Conservation (phyloP, 2,888 invertebrate species). For the Drosophila diplacantha region DNA sequence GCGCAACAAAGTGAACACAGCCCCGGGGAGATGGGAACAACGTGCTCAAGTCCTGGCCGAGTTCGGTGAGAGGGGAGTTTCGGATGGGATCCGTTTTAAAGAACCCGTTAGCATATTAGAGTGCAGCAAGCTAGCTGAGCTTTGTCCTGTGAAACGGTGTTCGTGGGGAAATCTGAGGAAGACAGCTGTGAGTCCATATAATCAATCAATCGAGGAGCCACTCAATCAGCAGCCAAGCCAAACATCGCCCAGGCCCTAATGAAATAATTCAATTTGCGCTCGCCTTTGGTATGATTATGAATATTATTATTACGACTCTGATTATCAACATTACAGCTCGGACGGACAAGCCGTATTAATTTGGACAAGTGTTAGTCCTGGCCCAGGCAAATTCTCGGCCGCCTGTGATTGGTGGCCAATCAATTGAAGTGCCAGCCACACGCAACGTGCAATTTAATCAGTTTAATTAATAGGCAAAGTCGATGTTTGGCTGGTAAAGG, state of each 20-base stretch:
- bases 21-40: conserved; percentile 39
- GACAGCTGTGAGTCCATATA: conserved; percentile 8
- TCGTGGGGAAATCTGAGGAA: background rate
- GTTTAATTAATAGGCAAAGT: conserved; percentile 62
- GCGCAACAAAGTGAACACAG: conserved; percentile 57
- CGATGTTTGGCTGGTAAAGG: conserved; percentile 6
- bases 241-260: conserved; percentile 24
- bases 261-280: conserved; percentile 54
- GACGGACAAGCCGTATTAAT: conserved; percentile 44
- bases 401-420: conserved; percentile 31
- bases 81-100: conserved; percentile 6
- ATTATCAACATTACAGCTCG: conserved; percentile 35
- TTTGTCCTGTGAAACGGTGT: background rate
- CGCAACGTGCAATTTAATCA: conserved; percentile 60
- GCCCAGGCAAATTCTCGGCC: conserved; percentile 3
- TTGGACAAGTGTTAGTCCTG: conserved; percentile 28
- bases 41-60: conserved; percentile 64
- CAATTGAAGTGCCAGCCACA: conserved; percentile 33
- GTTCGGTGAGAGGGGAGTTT: conserved; percentile 13
- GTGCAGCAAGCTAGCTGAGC: conserved; percentile 13
- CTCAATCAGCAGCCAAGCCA: conserved; percentile 23
- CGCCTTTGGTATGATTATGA: conserved; percentile 42
- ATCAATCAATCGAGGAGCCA: conserved; percentile 30
- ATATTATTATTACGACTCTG: conserved; percentile 32
- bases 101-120: conserved; percentile 29